Conservation (phyloP, 1,140 invertebrate genomes). For the Papilio polytes region DNA sequence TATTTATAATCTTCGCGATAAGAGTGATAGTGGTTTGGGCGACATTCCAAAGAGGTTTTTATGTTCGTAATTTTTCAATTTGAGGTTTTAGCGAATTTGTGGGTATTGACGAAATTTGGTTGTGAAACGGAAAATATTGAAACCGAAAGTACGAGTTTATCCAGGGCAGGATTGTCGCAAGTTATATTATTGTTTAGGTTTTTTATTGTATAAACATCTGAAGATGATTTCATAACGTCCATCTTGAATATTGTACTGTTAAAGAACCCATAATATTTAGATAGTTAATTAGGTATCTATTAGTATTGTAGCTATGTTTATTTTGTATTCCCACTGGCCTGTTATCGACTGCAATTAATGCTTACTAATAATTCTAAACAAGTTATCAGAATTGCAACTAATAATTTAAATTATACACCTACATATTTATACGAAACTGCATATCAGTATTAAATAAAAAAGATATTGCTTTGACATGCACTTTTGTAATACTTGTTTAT, state of each 20-base stretch:
- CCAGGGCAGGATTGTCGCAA: not conserved
- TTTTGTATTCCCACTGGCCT: not conserved
- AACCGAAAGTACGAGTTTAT: conserved; percentile 1
- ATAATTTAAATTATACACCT: conserved; percentile 9
- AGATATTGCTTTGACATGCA: not conserved
- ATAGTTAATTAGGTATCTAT: not conserved
- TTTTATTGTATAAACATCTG: not conserved
- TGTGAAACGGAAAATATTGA: not conserved
- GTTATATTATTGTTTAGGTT: not conserved
- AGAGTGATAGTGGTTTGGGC: conserved; percentile 74
- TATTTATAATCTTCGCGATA: conserved; percentile 57
- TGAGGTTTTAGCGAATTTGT: not conserved
- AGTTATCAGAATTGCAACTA: conserved; percentile 5
- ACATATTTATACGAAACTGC: conserved; percentile 1
- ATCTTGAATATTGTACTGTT: not conserved
- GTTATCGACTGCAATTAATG: conserved; percentile 22
- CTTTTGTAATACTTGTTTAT: not conserved
- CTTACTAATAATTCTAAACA: not conserved
- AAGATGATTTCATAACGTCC: not conserved
- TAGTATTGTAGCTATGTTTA: not conserved
- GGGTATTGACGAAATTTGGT: conserved; percentile 12
- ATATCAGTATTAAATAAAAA: conserved; percentile 6
- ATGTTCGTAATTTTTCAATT: conserved; percentile 24
- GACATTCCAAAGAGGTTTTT: conserved; percentile 49
- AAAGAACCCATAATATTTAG: not conserved